A percentile compares a stretch with the other conserved stretches of the same genome.
Evolutionary conservation across 1,140 invertebrate species (phyloP).

Genomic region (Drosophila cardini): DNA sequence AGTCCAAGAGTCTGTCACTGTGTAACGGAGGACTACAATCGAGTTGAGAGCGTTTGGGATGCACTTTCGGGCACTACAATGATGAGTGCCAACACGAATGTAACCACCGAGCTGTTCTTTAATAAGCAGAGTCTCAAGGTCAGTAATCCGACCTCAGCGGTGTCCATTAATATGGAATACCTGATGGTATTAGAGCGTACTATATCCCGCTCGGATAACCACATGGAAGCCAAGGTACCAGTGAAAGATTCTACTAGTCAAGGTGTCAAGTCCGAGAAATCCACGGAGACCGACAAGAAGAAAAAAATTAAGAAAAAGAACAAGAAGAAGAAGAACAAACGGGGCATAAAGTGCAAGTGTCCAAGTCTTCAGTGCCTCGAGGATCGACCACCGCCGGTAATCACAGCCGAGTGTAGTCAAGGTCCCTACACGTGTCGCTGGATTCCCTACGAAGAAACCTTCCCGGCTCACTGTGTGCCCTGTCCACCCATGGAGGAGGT

Average conservation of each 20-base stretch:
- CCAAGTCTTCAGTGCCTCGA: slow-evolving; percentile 29
- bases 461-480: slow-evolving; percentile 43
- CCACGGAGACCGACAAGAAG: neutral
- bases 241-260: neutral
- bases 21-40: neutral
- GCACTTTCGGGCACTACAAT: neutral
- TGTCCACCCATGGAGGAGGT: slow-evolving; percentile 45
- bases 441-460: slow-evolving; percentile 57
- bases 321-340: neutral
- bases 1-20: slow-evolving; percentile 9
- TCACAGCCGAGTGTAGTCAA: slow-evolving; percentile 71
- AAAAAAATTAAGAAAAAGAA: neutral
- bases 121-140: neutral
- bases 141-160: slow-evolving; percentile 14
- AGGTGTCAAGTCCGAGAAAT: neutral
- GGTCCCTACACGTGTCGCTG: slow-evolving; percentile 73
- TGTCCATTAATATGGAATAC: slow-evolving; percentile 8
- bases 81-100: neutral
- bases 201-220: neutral
- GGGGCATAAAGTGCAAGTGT: slow-evolving; percentile 47
- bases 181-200: neutral
- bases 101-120: slow-evolving; percentile 48
- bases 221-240: neutral
- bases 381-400: slow-evolving; percentile 35
- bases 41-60: neutral